Percentiles rank a stretch among this genome's conserved stretches.
These are phyloP conservation scores for Drosophila heteroneura DNA, from an alignment of 2,888 invertebrate genomes.

Conservation along the genomic window DNA sequence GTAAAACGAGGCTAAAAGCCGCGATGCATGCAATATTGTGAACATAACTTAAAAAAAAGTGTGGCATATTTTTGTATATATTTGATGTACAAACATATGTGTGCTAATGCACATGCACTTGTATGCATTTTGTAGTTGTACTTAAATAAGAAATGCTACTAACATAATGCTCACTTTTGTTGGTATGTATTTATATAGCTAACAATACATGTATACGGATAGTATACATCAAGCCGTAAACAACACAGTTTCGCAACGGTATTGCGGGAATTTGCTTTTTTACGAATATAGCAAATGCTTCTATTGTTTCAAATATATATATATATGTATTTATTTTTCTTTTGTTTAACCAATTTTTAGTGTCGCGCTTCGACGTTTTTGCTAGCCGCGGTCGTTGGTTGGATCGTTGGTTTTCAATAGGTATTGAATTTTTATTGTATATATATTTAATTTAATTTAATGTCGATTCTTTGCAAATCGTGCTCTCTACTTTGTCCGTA, in stretches of 20 bases:
- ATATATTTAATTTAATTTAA: constrained; percentile 5
- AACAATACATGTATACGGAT: constrained; percentile 14
- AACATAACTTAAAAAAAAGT: constrained; percentile 10
- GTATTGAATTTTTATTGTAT: background rate
- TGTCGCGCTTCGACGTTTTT: constrained; percentile 20
- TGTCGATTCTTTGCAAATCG: constrained; percentile 50
- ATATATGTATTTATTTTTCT: background rate
- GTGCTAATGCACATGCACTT: background rate
- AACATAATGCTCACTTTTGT: constrained; percentile 20
- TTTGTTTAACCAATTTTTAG: constrained; percentile 11
- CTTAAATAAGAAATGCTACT: background rate
- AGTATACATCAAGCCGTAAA: constrained; percentile 25
- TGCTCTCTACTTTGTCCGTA: constrained; percentile 60
- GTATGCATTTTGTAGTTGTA: background rate
- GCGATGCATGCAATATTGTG: constrained; percentile 17
- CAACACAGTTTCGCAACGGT: constrained; percentile 40
- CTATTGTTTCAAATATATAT: constrained; percentile 9
- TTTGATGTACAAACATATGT: constrained; percentile 4
- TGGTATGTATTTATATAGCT: constrained; percentile 22
- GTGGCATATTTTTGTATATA: constrained; percentile 5
- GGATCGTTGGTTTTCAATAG: constrained; percentile 15
- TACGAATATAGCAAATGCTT: constrained; percentile 2
- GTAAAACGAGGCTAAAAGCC: constrained; percentile 36
- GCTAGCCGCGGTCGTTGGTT: constrained; percentile 23
- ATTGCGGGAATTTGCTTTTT: constrained; percentile 9